Evolutionary conservation across 2,888 invertebrate species (phyloP), one percentile per base, ranked within the genome.

Genomic region (Orthosia gracilis): DNA sequence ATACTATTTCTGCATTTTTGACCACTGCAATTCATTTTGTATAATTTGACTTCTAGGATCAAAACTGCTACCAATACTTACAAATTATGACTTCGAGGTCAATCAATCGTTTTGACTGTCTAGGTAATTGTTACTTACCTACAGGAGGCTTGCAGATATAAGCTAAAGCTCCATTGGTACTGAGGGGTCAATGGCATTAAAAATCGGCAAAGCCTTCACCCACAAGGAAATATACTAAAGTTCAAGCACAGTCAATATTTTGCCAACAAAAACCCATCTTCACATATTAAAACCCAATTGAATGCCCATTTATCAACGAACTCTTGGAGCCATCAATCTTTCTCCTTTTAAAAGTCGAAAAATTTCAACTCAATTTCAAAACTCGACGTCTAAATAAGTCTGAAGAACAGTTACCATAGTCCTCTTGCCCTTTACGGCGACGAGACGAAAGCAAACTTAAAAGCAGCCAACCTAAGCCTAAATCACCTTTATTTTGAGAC

Each of bases 361-460:
- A 89, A 88, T 86, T 86, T 86, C 85, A 85, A 88, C 88, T 90
- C 88, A 86, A 88, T 89, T 87, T 88, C 91, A 91, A 91, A 91
- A 91, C 89, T 83, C 89, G 78, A 85, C 85, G 85, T 90, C 91
- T 92, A 92, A 91, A 91, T 90, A 90, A 90, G 87, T 87, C 88
- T 80, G 81, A 87, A 83, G 86, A 90, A 92, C 91, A 89, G 91
- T 92, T 91, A 91, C 89, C 88, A 87, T 85, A 88, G 89, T 91
- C 90, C 92, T 88, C 91, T 78, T 92, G 92, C 92, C 92, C 92
- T 92, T 92, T 92, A 88, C 88, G 86, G 86, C 80, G 85, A 78
- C 73, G 80, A 84, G 83, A 85, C 76, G 76, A 83, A 73, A 65
- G 72, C 88, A 72, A 86, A 49, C 13, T 76, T 82, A 76, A 40